Evolutionary conservation across 1,140 invertebrate species (phyloP), one percentile per base, ranked within the genome.

Genomic region (Solenopsis invicta): DNA sequence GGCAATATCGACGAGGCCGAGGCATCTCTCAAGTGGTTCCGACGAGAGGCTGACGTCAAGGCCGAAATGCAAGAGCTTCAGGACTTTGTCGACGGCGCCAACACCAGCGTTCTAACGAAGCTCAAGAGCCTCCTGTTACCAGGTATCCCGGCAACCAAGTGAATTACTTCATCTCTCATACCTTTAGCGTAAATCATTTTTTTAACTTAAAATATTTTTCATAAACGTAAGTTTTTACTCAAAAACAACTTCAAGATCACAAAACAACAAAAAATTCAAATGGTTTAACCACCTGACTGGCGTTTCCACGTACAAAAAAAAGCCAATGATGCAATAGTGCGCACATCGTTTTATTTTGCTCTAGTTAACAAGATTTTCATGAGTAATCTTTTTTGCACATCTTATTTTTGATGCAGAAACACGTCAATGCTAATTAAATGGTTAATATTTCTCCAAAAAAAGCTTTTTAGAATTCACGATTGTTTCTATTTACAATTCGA

Each of bases 11-110:
- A 88, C 37, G 87, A 93, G 56, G 95, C 95, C 1, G 94, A 95
- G 86, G 89, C 92, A 62, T 95, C 94, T 18, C 90, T 95, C 37
- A 91, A 90, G 50, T 95, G 94, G 94, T 93, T 94, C 18, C 90
- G 92, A 77, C 88, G 92, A 74, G 87, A 93, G 61, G 71, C 77
- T 45, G 90, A 95, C 64, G 91, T 95, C 5, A 93, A 93, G 76
- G 90, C 93, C 5, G 94, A 95, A 56, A 90, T 95, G 1, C 87
- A 85, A 56, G 93, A 94, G 24, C 84, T 95, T 10, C 91, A 94
- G 75, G 92, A 94, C 72, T 95, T 95, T 69, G 89, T 94, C 9
- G 87, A 88, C 0, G 90, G 86, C 0, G 91, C 92, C 3, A 91
- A 85, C 21, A 80, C 89, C n/a, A 89, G 76, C 72, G 61, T 87